Conservation (phyloP, 2,888 invertebrate genomes). For the Folsomia manolachei region DNA sequence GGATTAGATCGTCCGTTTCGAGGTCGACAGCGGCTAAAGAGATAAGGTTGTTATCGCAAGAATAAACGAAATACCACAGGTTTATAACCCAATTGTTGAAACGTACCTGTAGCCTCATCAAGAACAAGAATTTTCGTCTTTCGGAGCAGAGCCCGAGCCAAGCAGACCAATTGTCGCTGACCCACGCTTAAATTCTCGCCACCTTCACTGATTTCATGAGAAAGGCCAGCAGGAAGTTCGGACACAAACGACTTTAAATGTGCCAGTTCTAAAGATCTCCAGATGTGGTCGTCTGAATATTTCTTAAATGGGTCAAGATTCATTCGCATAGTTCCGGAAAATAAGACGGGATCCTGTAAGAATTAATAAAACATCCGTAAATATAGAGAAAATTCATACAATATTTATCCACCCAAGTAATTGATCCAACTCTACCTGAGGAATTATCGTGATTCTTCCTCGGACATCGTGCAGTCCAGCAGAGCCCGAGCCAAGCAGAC, state of each 20-base stretch:
- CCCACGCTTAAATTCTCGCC: constrained; percentile 54
- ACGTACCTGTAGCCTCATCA: constrained; percentile 52
- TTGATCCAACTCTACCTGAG: constrained; percentile 53
- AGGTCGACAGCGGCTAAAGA: constrained; percentile 56
- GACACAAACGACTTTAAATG: constrained; percentile 56
- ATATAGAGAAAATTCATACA: not conserved
- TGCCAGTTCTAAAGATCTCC: constrained; percentile 59
- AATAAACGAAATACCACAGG: too few species aligned
- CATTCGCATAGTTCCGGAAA: constrained; percentile 60
- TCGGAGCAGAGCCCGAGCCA: constrained; percentile 54
- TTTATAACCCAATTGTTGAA: not conserved
- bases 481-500: constrained; percentile 46
- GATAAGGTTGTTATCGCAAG: not conserved
- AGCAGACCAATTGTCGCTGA: constrained; percentile 55
- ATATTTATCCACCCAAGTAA: not conserved
- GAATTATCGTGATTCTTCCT: constrained; percentile 75
- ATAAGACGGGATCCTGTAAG: constrained; percentile 62
- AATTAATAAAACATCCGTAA: not conserved
- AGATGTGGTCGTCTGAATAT: constrained; percentile 58
- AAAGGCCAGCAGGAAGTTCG: constrained; percentile 51
- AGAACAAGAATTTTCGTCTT: constrained; percentile 53
- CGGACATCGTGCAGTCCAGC: constrained; percentile 78
- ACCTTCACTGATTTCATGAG: constrained; percentile 54
- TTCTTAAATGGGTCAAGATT: constrained; percentile 61
- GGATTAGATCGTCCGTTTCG: constrained; percentile 58